A percentile compares a stretch with the other conserved stretches of the same genome.
Conservation (phyloP, 2,888 invertebrate species). For the Lucinisca nassula region DNA sequence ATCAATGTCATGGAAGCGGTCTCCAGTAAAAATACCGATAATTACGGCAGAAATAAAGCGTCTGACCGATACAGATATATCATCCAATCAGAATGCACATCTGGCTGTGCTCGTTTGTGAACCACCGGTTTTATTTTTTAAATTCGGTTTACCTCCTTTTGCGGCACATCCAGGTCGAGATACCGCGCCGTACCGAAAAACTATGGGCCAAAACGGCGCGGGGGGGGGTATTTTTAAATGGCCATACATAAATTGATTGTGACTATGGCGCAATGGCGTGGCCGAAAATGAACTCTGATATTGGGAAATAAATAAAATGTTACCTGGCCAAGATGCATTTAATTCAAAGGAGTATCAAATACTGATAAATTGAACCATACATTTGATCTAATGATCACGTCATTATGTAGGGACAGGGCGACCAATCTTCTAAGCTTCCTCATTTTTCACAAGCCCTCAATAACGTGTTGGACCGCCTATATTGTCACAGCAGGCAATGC, state of each 20-base stretch:
- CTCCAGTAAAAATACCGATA: neutral
- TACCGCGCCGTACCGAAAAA: neutral
- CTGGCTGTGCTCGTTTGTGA: neutral
- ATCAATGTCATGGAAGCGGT: neutral
- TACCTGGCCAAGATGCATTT: no score
- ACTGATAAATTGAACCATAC: no score
- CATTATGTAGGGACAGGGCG: no score
- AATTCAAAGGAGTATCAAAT: no score
- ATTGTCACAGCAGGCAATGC: no score
- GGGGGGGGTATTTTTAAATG: neutral
- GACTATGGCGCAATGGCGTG: neutral
- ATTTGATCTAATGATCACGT: no score
- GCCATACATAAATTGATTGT: neutral
- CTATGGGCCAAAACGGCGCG: neutral
- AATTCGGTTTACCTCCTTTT: neutral
- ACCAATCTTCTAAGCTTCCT: no score
- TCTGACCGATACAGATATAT: neutral
- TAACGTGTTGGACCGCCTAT: no score
- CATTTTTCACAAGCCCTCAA: no score
- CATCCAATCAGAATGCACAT: neutral
- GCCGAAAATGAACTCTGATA: neutral
- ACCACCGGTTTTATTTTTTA: neutral
- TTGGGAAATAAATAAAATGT: no score
- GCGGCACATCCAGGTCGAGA: neutral
- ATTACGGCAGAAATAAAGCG: neutral